Conservation (phyloP, 2,113 vertebrate species). For the Urocitellus parryii region DNA sequence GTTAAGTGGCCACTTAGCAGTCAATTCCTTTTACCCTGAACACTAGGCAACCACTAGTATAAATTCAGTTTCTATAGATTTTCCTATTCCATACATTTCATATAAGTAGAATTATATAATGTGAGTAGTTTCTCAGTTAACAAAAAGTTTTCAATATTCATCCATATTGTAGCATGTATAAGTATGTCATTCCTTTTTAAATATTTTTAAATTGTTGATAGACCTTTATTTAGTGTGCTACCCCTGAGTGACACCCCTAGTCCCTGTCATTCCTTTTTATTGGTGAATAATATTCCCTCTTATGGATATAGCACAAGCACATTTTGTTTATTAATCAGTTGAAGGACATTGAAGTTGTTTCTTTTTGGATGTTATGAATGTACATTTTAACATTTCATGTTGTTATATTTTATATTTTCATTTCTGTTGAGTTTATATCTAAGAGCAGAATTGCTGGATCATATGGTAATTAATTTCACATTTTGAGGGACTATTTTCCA, state of each 20-base stretch:
- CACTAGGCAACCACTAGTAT: not conserved
- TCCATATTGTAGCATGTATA: not conserved
- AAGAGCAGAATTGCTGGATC: not conserved
- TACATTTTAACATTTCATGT: not conserved
- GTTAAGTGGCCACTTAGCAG: not conserved
- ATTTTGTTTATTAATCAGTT: not conserved
- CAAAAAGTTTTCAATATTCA: not conserved
- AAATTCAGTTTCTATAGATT: not conserved
- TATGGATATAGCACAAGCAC: not conserved
- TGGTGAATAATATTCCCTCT: not conserved
- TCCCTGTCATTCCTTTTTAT: not conserved
- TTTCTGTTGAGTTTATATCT: not conserved
- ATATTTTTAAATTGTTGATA: no score
- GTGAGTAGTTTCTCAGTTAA: not conserved
- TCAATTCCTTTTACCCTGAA: not conserved
- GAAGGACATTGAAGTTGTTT: not conserved
- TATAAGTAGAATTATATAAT: not conserved
- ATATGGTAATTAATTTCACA: not conserved
- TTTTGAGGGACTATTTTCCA: slow-evolving; percentile 12
- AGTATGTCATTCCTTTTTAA: not conserved
- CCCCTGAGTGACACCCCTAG: no score
- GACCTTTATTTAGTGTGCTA: no score
- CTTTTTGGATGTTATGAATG: not conserved
- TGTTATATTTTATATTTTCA: not conserved
- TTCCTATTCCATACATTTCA: not conserved